Evolutionary conservation across 2,888 invertebrate genomes (phyloP).

Genomic region (Blomia tropicalis): DNA sequence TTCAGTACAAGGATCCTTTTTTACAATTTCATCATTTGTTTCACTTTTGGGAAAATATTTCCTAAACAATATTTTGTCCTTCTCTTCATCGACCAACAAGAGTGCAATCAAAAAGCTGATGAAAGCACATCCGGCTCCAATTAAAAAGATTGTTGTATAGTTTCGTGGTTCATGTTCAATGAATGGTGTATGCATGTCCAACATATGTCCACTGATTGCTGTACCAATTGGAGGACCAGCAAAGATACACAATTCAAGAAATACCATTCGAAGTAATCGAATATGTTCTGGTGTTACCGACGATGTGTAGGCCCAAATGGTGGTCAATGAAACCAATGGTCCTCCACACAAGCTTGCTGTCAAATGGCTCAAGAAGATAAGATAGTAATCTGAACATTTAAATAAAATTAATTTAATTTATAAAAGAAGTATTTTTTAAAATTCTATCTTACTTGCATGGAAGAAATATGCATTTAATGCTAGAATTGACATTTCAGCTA

Average conservation of each 20-base stretch:
- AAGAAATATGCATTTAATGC: constrained; percentile 12
- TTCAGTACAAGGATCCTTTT: background rate
- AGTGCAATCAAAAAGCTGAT: background rate
- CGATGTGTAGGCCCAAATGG: constrained; percentile 12
- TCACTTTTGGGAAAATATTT: background rate
- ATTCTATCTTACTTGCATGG: background rate
- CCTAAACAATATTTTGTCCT: background rate
- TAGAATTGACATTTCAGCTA: background rate
- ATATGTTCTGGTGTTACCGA: constrained; percentile 15
- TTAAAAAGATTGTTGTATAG: constrained; percentile 5
- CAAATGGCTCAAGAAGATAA: background rate
- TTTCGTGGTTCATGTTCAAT: constrained; percentile 13
- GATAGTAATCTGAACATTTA: background rate
- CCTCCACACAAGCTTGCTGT: constrained; percentile 6
- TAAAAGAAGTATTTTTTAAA: background rate
- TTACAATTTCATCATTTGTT: background rate
- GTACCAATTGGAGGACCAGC: constrained; percentile 12
- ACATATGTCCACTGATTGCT: background rate
- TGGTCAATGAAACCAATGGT: background rate
- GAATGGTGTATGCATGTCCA: background rate
- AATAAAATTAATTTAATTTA: background rate
- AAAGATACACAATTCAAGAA: background rate
- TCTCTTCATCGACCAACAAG: constrained; percentile 7
- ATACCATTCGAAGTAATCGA: constrained; percentile 7
- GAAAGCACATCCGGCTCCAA: background rate